A percentile compares a stretch with the other conserved stretches of the same genome.
Evolutionary conservation across 2,888 invertebrate genomes (phyloP).

Genomic region (Pogonocherus hispidulus): DNA sequence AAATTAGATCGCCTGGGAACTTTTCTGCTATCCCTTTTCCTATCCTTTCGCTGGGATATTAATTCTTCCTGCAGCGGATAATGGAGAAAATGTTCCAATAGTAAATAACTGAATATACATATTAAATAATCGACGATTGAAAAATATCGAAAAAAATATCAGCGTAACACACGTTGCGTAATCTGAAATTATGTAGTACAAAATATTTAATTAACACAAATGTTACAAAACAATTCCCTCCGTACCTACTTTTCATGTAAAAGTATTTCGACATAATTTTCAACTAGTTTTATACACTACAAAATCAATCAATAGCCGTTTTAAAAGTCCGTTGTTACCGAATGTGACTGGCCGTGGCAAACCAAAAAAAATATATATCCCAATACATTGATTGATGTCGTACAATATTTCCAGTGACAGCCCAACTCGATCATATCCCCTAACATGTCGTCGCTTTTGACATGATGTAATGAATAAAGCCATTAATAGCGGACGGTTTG

Average conservation of each 20-base stretch:
- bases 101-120: too few relatives aligned
- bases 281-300: background rate
- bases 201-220: background rate
- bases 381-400: background rate
- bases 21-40: too few relatives aligned
- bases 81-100: too few relatives aligned
- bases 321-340: background rate
- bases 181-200: too few relatives aligned
- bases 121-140: too few relatives aligned
- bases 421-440: slow-evolving; percentile 6
- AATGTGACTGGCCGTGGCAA: background rate
- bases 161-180: too few relatives aligned
- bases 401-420: background rate
- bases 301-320: slow-evolving; percentile 2
- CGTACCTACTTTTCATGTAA: background rate
- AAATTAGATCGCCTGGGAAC: too few relatives aligned
- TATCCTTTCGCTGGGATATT: too few relatives aligned
- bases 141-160: too few relatives aligned
- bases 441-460: slow-evolving; percentile 17
- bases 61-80: too few relatives aligned
- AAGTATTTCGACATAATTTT: background rate
- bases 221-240: too few relatives aligned
- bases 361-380: background rate
- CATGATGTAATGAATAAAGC: slow-evolving; percentile 8
- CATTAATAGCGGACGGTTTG: slow-evolving; percentile 3